Conservation (phyloP, 2,797 vertebrate species). For the Poecilia velifera region DNA sequence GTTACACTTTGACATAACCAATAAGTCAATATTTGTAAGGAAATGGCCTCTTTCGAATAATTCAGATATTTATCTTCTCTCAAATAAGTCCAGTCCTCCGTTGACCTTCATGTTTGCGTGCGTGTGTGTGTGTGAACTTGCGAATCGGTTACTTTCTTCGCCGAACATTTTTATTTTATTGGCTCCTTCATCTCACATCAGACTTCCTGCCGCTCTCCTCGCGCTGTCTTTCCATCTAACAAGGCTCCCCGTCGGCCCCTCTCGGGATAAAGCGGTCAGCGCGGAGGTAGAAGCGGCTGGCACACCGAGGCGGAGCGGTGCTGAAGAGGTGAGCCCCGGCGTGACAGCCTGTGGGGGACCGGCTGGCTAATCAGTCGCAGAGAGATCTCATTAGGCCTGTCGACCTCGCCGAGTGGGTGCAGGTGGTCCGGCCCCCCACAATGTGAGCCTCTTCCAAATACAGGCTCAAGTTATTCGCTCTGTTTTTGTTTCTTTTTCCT, state of each 20-base stretch:
- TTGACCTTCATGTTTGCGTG: neutral
- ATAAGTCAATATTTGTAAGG: neutral
- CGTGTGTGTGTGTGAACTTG: neutral
- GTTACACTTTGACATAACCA: neutral
- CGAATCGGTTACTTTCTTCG: conserved; percentile 7
- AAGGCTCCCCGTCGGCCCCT: conserved; percentile 29
- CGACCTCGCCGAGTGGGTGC: conserved; percentile 38
- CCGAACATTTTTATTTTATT: conserved; percentile 16
- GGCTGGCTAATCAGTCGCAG: conserved; percentile 49
- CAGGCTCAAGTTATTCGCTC: conserved; percentile 47
- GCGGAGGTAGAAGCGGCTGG: conserved; percentile 23
- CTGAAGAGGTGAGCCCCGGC: conserved; percentile 36
- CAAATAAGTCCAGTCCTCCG: neutral
- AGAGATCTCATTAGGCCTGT: conserved; percentile 48
- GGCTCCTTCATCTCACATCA: conserved; percentile 31
- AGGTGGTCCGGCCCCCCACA: conserved; percentile 38
- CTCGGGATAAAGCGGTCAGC: conserved; percentile 43
- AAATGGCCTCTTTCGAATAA: neutral
- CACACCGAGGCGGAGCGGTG: conserved; percentile 16
- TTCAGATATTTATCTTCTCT: neutral
- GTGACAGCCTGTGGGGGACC: conserved; percentile 22
- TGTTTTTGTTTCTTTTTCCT: conserved; percentile 56
- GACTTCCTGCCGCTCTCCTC: conserved; percentile 22
- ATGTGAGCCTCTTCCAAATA: conserved; percentile 35
- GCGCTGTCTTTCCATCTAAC: conserved; percentile 24